A percentile compares a stretch with the other conserved stretches of the same genome.
phyloP scores from a whole-genome alignment of 2,113 vertebrate species.

The Stictonetta naevosa region DNA sequence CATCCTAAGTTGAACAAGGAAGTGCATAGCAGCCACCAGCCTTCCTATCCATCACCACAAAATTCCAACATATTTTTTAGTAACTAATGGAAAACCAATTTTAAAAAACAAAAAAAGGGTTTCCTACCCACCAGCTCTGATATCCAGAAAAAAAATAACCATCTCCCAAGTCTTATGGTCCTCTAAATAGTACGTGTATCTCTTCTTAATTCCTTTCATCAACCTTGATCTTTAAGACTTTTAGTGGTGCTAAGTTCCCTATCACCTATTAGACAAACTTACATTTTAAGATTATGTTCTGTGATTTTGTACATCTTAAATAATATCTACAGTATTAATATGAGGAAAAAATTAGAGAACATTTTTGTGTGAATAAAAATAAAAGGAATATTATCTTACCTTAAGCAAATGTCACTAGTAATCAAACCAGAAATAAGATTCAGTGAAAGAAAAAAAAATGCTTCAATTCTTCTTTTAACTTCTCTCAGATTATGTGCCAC shows the following conservation, averaged over 20 bases:
- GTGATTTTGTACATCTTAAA: not conserved
- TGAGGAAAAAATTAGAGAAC: fast-evolving
- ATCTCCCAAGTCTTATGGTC: not conserved
- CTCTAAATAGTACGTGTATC: not conserved
- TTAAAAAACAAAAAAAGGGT: too few relatives aligned
- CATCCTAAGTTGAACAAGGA: not conserved
- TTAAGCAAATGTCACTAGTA: not conserved
- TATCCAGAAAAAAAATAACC: not conserved
- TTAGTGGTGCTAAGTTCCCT: not conserved
- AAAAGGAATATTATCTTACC: not conserved
- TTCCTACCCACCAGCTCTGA: too few relatives aligned
- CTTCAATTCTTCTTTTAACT: not conserved
- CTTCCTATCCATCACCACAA: not conserved
- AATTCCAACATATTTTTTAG: not conserved
- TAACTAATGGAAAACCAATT: not conserved
- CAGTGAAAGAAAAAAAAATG: not conserved
- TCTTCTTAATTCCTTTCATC: not conserved
- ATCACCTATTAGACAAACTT: not conserved
- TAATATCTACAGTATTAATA: not conserved
- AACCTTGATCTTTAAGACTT: not conserved
- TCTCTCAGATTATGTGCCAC: not conserved
- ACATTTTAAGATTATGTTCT: not conserved
- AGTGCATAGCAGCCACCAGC: not conserved
- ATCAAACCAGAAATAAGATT: not conserved
- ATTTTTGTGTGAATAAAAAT: not conserved